phyloP scores from a whole-genome alignment of 2,888 invertebrate species.

The Tuta absoluta region DNA sequence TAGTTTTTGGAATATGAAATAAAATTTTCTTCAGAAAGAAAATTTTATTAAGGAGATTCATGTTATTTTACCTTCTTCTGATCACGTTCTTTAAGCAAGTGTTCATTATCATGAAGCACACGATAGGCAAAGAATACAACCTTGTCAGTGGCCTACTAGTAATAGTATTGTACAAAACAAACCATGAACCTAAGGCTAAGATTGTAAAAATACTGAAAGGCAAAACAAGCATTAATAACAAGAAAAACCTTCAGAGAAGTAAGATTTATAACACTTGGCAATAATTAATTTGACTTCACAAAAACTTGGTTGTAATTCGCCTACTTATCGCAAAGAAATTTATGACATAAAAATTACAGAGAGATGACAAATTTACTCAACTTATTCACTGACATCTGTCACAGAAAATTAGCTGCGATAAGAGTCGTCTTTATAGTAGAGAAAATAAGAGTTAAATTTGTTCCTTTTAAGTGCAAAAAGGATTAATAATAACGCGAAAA shows the following conservation, averaged over 20 bases:
- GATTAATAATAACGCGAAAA: background rate
- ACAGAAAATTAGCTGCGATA: background rate
- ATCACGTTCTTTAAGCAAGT: no score
- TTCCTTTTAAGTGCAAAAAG: background rate
- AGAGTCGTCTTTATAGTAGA: background rate
- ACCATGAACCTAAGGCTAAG: background rate
- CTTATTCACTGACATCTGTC: conserved; percentile 19
- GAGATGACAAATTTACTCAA: conserved; percentile 15
- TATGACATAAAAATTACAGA: conserved; percentile 2
- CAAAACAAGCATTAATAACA: conserved; percentile 1
- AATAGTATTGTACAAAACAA: no score
- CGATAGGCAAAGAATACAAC: no score
- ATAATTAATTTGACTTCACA: conserved; percentile 16
- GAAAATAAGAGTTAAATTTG: background rate
- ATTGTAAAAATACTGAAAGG: background rate
- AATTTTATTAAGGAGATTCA: no score
- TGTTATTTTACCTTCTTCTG: no score
- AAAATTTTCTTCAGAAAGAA: no score
- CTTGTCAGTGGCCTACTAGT: no score
- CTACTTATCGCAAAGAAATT: background rate
- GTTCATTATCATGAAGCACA: no score
- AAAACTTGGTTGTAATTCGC: conserved; percentile 3
- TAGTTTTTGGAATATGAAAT: no score
- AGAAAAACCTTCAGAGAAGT: background rate
- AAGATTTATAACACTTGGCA: conserved; percentile 5